Evolutionary conservation across 2,888 invertebrate species (phyloP).

Genomic region (Lochmaea capreae): DNA sequence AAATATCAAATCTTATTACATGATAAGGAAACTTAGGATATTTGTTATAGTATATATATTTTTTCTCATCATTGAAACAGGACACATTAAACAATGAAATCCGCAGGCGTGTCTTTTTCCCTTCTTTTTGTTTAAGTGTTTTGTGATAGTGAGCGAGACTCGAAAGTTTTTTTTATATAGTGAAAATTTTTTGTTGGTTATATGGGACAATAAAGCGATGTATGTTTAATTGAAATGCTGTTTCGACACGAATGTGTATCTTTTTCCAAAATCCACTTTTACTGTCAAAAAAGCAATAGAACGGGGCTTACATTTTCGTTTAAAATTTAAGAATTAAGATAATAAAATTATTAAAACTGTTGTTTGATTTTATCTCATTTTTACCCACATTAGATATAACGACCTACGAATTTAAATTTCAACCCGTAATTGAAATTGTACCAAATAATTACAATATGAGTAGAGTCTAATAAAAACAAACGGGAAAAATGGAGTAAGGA

Average conservation of each 20-base stretch:
- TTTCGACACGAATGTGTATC: conserved; percentile 15
- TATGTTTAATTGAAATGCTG: conserved; percentile 18
- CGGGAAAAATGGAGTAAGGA: too few species aligned
- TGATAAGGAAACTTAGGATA: conserved; percentile 51
- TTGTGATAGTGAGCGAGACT: conserved; percentile 45
- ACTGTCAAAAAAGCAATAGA: conserved; percentile 13
- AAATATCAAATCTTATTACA: conserved; percentile 52
- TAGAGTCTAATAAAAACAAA: too few species aligned
- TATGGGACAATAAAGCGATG: conserved; percentile 34
- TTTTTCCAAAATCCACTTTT: conserved; percentile 9
- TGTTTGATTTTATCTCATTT: conserved; percentile 20
- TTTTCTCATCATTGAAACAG: conserved; percentile 54
- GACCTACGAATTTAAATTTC: too few species aligned
- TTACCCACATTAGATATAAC: not conserved
- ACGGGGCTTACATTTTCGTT: conserved; percentile 33
- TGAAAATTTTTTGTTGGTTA: conserved; percentile 23
- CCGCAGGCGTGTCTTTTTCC: conserved; percentile 48
- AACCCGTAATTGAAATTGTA: too few species aligned
- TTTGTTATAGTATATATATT: conserved; percentile 50
- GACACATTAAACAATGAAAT: conserved; percentile 56
- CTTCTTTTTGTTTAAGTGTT: conserved; percentile 32
- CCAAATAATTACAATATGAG: too few species aligned
- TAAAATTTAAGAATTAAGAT: conserved; percentile 21
- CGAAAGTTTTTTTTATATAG: conserved; percentile 19
- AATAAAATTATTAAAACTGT: conserved; percentile 32